Conservation (phyloP, 2,797 vertebrate species). For the Carapus acus region DNA sequence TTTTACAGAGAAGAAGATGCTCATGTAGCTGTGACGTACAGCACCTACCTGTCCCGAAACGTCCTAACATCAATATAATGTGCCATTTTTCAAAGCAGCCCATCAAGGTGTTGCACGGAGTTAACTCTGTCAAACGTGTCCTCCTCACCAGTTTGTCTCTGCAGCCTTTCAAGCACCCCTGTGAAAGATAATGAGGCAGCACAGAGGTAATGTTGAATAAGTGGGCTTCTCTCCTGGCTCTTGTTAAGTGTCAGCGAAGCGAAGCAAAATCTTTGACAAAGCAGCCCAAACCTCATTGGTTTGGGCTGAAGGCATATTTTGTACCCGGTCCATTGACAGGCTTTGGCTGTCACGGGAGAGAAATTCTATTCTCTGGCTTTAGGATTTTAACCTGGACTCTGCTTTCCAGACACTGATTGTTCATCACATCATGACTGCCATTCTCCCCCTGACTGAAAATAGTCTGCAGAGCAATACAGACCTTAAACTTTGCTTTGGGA, state of each 20-base stretch:
- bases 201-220: constrained; percentile 49
- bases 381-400: constrained; percentile 25
- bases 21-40: constrained; percentile 1
- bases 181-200: constrained; percentile 48
- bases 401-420: constrained; percentile 37
- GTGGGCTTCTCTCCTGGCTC: constrained; percentile 43
- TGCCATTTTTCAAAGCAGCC: constrained; percentile 4
- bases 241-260: constrained; percentile 55
- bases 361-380: constrained; percentile 12
- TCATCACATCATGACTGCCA: constrained; percentile 39
- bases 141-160: constrained; percentile 6
- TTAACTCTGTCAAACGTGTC: constrained; percentile 28
- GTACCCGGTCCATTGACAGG: constrained; percentile 34
- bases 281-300: constrained; percentile 36
- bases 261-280: constrained; percentile 45
- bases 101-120: not conserved
- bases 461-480: constrained; percentile 31
- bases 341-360: constrained; percentile 46
- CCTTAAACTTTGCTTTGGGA: constrained; percentile 16
- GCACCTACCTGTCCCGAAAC: not conserved
- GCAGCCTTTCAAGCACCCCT: constrained; percentile 16
- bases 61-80: not conserved
- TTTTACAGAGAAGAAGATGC: not conserved
- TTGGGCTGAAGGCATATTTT: constrained; percentile 31
- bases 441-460: constrained; percentile 30